Base-by-base conservation (phyloP, 1,140 invertebrate genomes). In the Hycleus cichorii region DNA sequence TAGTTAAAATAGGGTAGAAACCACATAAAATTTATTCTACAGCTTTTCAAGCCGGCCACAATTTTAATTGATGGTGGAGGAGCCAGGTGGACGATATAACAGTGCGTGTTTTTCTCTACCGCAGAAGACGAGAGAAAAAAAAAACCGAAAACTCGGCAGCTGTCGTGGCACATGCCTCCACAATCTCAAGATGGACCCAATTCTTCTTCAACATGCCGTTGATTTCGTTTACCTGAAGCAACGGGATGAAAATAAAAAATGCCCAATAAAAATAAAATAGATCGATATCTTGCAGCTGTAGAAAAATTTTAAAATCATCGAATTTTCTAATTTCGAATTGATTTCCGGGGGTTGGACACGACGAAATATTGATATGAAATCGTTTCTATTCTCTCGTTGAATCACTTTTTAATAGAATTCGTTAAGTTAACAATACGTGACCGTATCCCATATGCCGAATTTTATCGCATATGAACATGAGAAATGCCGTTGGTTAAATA, bases 341-440 rank as follows among this genome's bases (percentile, higher is more conserved):
- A 7, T 32, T 32, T 32, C 32, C 32, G 7, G 32, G 18, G 0
- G 7, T 32, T 32, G 32, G 1, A 7, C 2, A 1, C 32, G 1
- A 32, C 32, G 7, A 32, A 32, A 32, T 32, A 7, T 32, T 32
- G 32, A 32, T 3, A 32, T 32, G 3, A 4, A 32, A 32, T 32
- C 32, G 7, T 32, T 32, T 32, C 43, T 52, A 49, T 39, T 27
- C 18, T 18, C 18, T 18, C 18, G 55, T 51, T 46, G 51, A 44
- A 57, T 58, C 42, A 53, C 43, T 39, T 18, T 18, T 60, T 60
- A 45, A 60, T 63, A 60, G 58, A 60, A 60, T 57, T 57, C 58
- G 49, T 60, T 52, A 42, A 24, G 46, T 54, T 64, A 60, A 64
- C 59, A 64, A 61, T 64, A 64, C 62, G 62, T 64, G 62, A 64